Evolutionary conservation across 2,888 invertebrate genomes (phyloP).

Genomic region (Buathra laborator): DNA sequence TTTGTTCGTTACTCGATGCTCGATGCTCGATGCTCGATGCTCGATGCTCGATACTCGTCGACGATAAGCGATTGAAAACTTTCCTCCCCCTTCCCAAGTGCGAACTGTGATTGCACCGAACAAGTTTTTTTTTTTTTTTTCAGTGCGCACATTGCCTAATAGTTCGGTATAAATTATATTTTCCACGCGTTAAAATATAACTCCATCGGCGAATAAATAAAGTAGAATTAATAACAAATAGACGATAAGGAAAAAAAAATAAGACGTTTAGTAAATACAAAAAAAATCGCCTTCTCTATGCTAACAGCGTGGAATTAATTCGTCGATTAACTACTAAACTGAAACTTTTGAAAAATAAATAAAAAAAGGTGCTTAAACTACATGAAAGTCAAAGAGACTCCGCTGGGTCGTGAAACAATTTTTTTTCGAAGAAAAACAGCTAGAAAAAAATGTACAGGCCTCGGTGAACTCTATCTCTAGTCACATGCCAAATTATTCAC

Average conservation of each 20-base stretch:
- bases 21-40: no score
- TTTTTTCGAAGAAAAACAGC: neutral
- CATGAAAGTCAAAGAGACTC: slow-evolving; percentile 44
- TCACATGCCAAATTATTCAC: slow-evolving; percentile 46
- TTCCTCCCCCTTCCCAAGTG: neutral
- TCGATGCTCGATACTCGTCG: neutral
- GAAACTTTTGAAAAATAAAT: neutral
- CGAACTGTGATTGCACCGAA: slow-evolving; percentile 5
- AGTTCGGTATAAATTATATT: slow-evolving; percentile 64
- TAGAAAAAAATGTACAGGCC: neutral
- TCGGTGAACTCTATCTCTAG: slow-evolving; percentile 32
- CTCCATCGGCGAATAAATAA: neutral
- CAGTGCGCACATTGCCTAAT: slow-evolving; percentile 54
- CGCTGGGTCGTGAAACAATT: slow-evolving; percentile 12
- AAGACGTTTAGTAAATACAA: neutral
- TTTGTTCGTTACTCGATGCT: neutral
- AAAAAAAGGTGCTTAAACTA: slow-evolving; percentile 48
- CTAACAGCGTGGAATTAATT: slow-evolving; percentile 14
- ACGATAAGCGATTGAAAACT: neutral
- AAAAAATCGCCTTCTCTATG: slow-evolving; percentile 49
- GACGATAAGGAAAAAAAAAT: neutral
- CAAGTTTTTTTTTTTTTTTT: neutral
- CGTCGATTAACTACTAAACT: neutral
- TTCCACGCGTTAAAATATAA: slow-evolving; percentile 50
- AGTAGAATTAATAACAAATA: slow-evolving; percentile 1